These are phyloP conservation scores for Thermophis baileyi DNA, from an alignment of 2,113 vertebrate genomes.

Conservation along the genomic window DNA sequence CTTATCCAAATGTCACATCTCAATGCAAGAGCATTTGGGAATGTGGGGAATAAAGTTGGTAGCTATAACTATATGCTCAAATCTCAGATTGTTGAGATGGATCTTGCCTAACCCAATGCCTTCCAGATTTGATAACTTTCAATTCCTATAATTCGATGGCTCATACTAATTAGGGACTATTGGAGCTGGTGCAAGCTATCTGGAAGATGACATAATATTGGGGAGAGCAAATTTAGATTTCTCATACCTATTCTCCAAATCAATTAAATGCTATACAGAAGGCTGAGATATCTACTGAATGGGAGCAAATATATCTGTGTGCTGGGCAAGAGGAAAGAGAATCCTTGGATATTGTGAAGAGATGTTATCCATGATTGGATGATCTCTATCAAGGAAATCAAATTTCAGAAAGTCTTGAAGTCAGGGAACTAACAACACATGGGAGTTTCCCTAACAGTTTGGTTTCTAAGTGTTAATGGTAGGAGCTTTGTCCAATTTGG, in stretches of 20 bases:
- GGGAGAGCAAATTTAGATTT: not conserved
- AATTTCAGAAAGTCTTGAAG: not conserved
- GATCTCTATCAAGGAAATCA: not conserved
- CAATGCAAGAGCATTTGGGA: not conserved
- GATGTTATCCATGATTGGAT: not conserved
- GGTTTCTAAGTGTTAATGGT: constrained; percentile 39
- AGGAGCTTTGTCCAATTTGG: constrained; percentile 36
- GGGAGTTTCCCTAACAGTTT: constrained; percentile 35
- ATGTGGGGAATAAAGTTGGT: not conserved
- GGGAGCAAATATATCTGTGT: not conserved
- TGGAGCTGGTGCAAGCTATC: not conserved
- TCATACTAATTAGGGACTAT: not conserved
- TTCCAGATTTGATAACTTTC: not conserved
- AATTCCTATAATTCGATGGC: not conserved
- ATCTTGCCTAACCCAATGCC: not conserved
- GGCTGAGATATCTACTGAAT: not conserved
- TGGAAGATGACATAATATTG: not conserved
- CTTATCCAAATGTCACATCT: not conserved
- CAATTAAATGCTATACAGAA: not conserved
- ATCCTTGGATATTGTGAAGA: not conserved
- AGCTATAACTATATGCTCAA: not conserved
- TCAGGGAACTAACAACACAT: constrained; percentile 5
- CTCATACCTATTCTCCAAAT: not conserved
- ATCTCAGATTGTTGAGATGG: not conserved
- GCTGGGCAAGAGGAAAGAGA: not conserved